Conservation (phyloP, 2,113 vertebrate genomes). For the Acanthisitta chloris region DNA sequence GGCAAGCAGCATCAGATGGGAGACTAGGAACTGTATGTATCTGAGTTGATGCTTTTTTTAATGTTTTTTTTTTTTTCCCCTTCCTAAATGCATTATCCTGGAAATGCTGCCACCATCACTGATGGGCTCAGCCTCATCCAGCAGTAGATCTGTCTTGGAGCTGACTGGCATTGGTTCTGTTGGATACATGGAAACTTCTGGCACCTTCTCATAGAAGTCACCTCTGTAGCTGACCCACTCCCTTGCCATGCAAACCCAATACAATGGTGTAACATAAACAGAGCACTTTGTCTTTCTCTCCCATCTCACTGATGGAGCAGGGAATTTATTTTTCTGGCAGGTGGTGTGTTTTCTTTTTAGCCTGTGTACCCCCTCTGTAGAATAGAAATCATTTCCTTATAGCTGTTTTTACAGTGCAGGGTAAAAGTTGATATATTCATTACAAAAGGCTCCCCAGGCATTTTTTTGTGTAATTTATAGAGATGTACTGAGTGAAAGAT, state of each 20-base stretch:
- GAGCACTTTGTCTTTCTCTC: not conserved
- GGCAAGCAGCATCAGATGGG: not conserved
- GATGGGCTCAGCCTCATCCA: not conserved
- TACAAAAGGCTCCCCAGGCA: slow-evolving; percentile 10
- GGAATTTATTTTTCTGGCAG: slow-evolving; percentile 30
- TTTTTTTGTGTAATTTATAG: slow-evolving; percentile 25
- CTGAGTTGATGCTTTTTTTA: too few relatives aligned
- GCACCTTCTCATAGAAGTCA: not conserved
- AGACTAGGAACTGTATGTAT: not conserved
- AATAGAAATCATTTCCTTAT: not conserved
- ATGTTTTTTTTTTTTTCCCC: too few relatives aligned
- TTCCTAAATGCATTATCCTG: not conserved
- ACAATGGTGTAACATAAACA: fast-evolving
- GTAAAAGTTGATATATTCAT: slow-evolving; percentile 29
- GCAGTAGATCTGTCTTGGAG: not conserved
- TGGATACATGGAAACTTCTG: not conserved
- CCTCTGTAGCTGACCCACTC: not conserved
- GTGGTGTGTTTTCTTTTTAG: slow-evolving; percentile 32
- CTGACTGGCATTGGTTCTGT: not conserved
- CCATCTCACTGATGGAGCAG: not conserved
- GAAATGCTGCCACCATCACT: not conserved
- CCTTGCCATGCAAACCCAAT: not conserved
- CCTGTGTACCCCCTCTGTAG: not conserved
- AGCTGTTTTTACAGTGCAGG: slow-evolving; percentile 17
- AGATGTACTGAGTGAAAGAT: slow-evolving; percentile 9